Base-by-base conservation (phyloP, 2,797 vertebrate species). In the Tenualosa thibaudeaui region DNA sequence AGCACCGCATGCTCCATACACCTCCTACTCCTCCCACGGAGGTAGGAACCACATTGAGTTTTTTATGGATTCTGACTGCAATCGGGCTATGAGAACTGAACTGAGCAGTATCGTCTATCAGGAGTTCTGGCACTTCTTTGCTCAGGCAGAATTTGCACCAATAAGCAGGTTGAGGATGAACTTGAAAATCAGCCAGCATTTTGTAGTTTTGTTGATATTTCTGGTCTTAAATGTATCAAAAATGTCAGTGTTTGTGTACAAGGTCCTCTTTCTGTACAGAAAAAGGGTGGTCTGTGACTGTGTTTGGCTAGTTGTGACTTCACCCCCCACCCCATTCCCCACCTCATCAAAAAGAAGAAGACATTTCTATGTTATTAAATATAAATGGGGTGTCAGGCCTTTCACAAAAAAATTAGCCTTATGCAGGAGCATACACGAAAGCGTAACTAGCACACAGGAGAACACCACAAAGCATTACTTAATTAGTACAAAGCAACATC, bases 401-500 rank as follows among this genome's bases (percentile, higher is more conserved):
- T n/a, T 22, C 37, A 46, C 40, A 78, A 78, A 78, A 7, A 78
- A 78, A 78, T 40, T 22, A 43, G 37, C 37, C 46, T 78, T 46
- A 78, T 19, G 54, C n/a, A 62, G 1, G 22, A 24, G 7, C 71
- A 22, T 78, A 78, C 19, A 37, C 37, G 5, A 40, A 43, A 75
- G 37, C 31, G 22, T 43, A 75, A 75, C 3, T 17, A 17, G 68
- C 71, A 78, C 71, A 46, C 26, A 31, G 26, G 26, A 46, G 37
- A 8, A 19, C 5, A 43, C 37, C 37, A 22, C 37, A 19, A 43
- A 5, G 40, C 37, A 40, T 78, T 78, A 82, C 26, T 83, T 68
- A 68, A 26, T 62, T 62, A 68, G 24, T 49, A 83, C 60, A 62
- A 83, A 83, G 62, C 62, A 46, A 43, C 60, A 50, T 60, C 24